These are phyloP conservation scores for Lepisosteus oculatus DNA, from an alignment of 2,113 vertebrate genomes.

Conservation along the genomic window DNA sequence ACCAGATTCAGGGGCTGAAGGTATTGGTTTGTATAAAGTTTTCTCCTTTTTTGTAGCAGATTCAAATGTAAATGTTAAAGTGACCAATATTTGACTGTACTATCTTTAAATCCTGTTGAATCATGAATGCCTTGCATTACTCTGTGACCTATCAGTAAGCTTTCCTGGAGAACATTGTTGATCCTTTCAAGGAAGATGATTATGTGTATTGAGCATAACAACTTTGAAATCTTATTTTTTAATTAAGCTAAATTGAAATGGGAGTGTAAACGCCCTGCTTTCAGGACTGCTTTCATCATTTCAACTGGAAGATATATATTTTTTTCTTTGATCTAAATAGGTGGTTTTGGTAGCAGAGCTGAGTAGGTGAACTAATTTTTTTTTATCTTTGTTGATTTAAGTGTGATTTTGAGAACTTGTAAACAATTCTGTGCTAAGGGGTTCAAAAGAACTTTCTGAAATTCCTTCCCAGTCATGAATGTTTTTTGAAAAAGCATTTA, in stretches of 20 bases:
- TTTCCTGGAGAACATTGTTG: background rate
- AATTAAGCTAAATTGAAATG: slow-evolving; percentile 1
- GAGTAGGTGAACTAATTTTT: slow-evolving; percentile 53
- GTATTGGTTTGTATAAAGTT: slow-evolving; percentile 32
- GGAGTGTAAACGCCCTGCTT: slow-evolving; percentile 51
- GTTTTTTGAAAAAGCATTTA: slow-evolving; percentile 24
- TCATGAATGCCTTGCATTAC: slow-evolving; percentile 15
- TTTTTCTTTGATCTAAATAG: slow-evolving; percentile 51
- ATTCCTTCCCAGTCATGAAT: slow-evolving; percentile 45
- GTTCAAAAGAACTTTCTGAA: slow-evolving; percentile 32
- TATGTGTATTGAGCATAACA: slow-evolving; percentile 1
- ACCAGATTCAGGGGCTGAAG: slow-evolving; percentile 36
- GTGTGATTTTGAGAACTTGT: slow-evolving; percentile 53
- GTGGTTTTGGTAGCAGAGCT: slow-evolving; percentile 55
- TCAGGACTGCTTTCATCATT: slow-evolving; percentile 51
- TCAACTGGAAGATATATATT: slow-evolving; percentile 60
- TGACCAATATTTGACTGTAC: slow-evolving; percentile 27
- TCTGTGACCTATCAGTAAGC: slow-evolving; percentile 3
- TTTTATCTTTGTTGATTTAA: slow-evolving; percentile 47
- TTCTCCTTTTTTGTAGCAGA: background rate
- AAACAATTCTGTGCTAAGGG: slow-evolving; percentile 47
- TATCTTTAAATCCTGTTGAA: slow-evolving; percentile 16
- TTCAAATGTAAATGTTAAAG: slow-evolving; percentile 18
- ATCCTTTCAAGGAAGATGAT: background rate
- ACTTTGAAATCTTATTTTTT: too few relatives aligned